Base-by-base conservation (phyloP, 2,113 vertebrate species). In the Mungos mungo region DNA sequence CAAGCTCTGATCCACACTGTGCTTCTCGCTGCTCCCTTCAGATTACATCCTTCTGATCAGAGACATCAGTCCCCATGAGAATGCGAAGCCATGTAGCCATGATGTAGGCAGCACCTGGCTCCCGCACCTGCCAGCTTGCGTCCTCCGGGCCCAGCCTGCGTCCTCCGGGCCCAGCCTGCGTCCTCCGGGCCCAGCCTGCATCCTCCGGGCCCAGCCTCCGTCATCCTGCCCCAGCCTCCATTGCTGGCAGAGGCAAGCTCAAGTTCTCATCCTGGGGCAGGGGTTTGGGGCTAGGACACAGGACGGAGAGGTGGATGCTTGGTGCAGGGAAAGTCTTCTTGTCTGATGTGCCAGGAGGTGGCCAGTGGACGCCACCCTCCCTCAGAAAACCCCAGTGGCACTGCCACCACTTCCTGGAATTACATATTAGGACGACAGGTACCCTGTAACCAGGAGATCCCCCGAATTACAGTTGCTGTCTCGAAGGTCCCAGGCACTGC, bases 381-480 rank as follows among this genome's bases (percentile, higher is more conserved):
- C 18, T 5, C 3, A 1, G 21, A 38, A n/a, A 0, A 14, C 2
- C 1, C 19, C 72, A 1, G 1, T 0, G 4, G 31, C 38, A 6
- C 23, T 0, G 7, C 12, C 5, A 7, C 16, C 14, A 10, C 41
- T 33, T 31, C 45, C 13, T 21, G 54, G 31, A 7, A 3, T 38
- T 3, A 8, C 6, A 0, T 14, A 0, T 14, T 25, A 50, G 68
- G 52, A 11, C 29, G 71, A 33, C 1, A 21, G 29, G 4, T 13
- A 1, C 3, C n/a, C 18, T 0, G 0, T 9, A 3, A 4, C 45
- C 5, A 33, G 31, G 47, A 15, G 3, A 13, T 3, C 31, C 47
- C 27, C 13, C 50, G 21, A 4, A 33, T 66, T 29, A n/a, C 23
- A 9, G 15, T 29, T 10, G 0, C 52, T 27, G 12, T 25, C 45